These are phyloP conservation scores for Eufriesea mexicana DNA, from an alignment of 1,140 invertebrate species.

Conservation along the genomic window DNA sequence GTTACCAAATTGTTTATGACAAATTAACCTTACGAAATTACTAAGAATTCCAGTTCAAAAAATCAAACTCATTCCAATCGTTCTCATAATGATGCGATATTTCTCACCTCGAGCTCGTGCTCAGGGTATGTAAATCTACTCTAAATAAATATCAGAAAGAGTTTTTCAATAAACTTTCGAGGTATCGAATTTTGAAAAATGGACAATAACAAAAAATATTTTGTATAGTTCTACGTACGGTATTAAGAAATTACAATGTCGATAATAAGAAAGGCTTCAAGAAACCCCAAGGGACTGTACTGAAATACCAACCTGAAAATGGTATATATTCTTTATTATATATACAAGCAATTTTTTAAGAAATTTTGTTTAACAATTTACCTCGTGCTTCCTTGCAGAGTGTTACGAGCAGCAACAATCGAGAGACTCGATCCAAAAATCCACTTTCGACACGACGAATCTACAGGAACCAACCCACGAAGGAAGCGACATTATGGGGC, in stretches of 20 bases:
- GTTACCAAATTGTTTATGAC: not conserved
- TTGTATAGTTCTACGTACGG: not conserved
- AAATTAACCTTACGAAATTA: not conserved
- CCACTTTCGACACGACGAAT: slow-evolving; percentile 15
- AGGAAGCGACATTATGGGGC: not conserved
- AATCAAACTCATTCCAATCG: not conserved
- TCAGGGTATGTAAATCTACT: not conserved
- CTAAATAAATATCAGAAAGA: too few species aligned
- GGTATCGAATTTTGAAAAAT: too few species aligned
- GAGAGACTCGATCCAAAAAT: slow-evolving; percentile 15
- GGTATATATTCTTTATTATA: not conserved
- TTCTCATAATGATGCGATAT: not conserved
- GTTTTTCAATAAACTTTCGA: too few species aligned
- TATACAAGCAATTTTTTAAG: not conserved
- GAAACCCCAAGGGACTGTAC: not conserved
- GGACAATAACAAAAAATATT: not conserved
- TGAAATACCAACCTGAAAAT: slow-evolving; percentile 52
- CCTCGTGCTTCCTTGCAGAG: slow-evolving; percentile 12
- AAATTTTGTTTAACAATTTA: not conserved
- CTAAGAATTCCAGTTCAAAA: not conserved
- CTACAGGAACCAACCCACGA: not conserved
- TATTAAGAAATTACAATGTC: not conserved
- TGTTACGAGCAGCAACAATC: slow-evolving; percentile 42
- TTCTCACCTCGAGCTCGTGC: too few species aligned
- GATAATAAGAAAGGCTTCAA: slow-evolving; percentile 3